phyloP scores from a whole-genome alignment of 2,888 invertebrate genomes.

The Neocrepidodera transversa region DNA sequence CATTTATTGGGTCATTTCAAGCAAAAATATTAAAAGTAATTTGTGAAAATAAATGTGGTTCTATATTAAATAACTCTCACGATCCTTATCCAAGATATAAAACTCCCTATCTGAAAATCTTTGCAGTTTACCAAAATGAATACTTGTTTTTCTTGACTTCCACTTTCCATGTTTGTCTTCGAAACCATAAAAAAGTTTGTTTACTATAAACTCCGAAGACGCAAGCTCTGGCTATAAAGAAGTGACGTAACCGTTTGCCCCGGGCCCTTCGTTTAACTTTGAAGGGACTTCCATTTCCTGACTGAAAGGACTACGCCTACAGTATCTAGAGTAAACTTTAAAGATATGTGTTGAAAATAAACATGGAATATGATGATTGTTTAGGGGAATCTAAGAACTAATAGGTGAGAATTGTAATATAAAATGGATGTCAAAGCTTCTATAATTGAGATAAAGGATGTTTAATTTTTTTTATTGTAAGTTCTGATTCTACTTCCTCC shows the following conservation, averaged over 20 bases:
- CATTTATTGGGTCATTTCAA: no score
- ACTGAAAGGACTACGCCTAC: constrained; percentile 23
- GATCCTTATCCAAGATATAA: constrained; percentile 3
- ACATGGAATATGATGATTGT: constrained; percentile 7
- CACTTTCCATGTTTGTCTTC: constrained; percentile 13
- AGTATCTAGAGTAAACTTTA: constrained; percentile 6
- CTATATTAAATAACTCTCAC: not conserved
- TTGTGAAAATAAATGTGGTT: no score
- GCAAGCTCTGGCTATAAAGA: constrained; percentile 1
- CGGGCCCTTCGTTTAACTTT: constrained; percentile 31
- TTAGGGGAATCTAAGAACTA: not conserved
- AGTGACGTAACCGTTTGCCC: constrained; percentile 20
- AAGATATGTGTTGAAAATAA: constrained; percentile 19
- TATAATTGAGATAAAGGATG: no score
- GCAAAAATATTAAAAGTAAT: no score
- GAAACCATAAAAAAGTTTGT: constrained; percentile 20
- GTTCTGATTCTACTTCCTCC: no score
- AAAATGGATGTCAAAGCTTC: no score
- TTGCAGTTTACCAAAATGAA: constrained; percentile 15
- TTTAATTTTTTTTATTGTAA: no score
- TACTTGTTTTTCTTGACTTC: constrained; percentile 9
- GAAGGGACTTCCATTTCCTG: constrained; percentile 27
- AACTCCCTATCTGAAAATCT: constrained; percentile 9
- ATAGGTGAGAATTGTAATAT: no score
- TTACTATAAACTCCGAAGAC: constrained; percentile 8